Percentiles rank a stretch among this genome's conserved stretches.
Evolutionary conservation across 1,140 invertebrate species (phyloP).

Genomic region (Drosophila yakuba): DNA sequence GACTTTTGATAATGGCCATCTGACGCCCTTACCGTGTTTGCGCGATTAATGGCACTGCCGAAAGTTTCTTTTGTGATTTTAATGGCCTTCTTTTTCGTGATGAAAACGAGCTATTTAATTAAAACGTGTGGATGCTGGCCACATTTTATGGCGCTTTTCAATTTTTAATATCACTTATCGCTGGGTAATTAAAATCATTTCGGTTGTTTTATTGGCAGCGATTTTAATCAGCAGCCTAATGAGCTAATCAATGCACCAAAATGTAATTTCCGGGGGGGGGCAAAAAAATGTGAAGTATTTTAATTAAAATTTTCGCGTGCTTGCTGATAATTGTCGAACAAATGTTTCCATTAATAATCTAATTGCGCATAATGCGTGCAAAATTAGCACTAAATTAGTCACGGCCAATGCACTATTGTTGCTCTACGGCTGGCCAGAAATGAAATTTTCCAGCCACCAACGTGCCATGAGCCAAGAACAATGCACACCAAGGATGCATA

Average conservation of each 20-base stretch:
- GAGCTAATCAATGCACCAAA: conserved; percentile 75
- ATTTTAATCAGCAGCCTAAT: conserved; percentile 75
- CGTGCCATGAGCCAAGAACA: conserved; percentile 18
- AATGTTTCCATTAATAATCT: conserved; percentile 82
- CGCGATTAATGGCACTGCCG: conserved; percentile 36
- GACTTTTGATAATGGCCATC: conserved; percentile 26
- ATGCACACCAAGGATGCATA: conserved; percentile 55
- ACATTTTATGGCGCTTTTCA: conserved; percentile 45
- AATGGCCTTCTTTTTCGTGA: conserved; percentile 30
- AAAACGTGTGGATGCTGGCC: conserved; percentile 18
- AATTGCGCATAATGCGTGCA: conserved; percentile 78
- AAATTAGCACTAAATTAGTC: conserved; percentile 82
- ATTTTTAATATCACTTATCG: conserved; percentile 59
- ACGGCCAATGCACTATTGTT: conserved; percentile 59
- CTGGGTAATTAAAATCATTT: conserved; percentile 66
- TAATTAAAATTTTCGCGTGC: conserved; percentile 69
- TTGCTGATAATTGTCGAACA: conserved; percentile 73
- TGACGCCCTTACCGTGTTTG: conserved; percentile 47
- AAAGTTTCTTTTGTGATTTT: conserved; percentile 30
- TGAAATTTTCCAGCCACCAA: conserved; percentile 61
- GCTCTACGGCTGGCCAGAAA: conserved; percentile 33
- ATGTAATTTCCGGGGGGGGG: conserved; percentile 65
- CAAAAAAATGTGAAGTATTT: conserved; percentile 46
- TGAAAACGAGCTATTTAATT: conserved; percentile 37
- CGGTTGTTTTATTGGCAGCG: conserved; percentile 60